phyloP scores from a whole-genome alignment of 2,113 vertebrate genomes.

The Cyprinodon tularosa region DNA sequence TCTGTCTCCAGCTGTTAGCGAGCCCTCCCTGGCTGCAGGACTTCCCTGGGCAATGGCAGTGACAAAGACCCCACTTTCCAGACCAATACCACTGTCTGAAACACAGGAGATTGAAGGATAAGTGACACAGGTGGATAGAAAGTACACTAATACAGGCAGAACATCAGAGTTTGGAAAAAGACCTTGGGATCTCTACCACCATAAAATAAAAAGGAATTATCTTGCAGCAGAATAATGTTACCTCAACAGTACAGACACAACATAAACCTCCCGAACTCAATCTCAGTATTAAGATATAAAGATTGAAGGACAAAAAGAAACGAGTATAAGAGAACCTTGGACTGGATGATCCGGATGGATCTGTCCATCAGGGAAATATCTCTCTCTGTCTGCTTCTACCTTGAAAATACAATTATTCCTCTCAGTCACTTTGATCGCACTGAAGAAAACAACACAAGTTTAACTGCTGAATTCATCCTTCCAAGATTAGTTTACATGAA shows the following conservation, averaged over 20 bases:
- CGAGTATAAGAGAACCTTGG: background rate
- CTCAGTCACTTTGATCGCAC: background rate
- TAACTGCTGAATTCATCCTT: no score
- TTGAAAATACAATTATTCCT: background rate
- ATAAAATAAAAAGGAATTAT: no score
- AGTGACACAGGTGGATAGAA: background rate
- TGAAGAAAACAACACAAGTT: background rate
- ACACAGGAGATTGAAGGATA: conserved; percentile 4
- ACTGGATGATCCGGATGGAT: background rate
- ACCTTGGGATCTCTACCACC: no score
- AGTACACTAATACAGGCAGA: background rate
- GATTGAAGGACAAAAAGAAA: background rate
- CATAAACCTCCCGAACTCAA: background rate
- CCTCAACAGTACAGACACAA: background rate
- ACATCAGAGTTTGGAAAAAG: background rate
- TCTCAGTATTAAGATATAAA: no score
- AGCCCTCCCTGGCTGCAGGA: conserved; percentile 92
- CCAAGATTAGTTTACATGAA: no score
- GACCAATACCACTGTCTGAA: conserved; percentile 89
- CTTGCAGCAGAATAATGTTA: background rate
- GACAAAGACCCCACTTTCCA: conserved; percentile 91
- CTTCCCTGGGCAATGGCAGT: conserved; percentile 89
- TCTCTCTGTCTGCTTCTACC: background rate
- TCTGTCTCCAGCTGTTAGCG: conserved; percentile 90
- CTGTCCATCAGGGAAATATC: background rate